Base-by-base conservation (phyloP, 2,797 vertebrate genomes). In the Gymnocypris eckloni region DNA sequence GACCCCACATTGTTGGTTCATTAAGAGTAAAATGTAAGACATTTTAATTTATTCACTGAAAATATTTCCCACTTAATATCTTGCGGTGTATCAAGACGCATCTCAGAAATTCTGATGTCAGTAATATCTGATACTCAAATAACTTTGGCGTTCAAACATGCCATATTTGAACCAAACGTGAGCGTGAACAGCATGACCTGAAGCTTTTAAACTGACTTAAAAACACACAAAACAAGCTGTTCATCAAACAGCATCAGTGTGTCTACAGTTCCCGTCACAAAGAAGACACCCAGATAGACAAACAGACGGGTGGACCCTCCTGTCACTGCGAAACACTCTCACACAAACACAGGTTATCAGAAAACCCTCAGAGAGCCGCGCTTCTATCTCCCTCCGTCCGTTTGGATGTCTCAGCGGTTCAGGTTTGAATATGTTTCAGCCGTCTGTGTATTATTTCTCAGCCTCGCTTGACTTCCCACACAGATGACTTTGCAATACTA, bases 241-340 rank as follows among this genome's bases (percentile, higher is more conserved):
- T 75, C 73, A 39, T 77, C 73, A 77, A 70, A 82, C 82, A 66
- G 18, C 85, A 85, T 78, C 91, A 86, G 86, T 90, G 88, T 89
- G 82, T 90, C 54, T 90, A 89, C 89, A 89, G 90, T 89, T 59
- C 75, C 89, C 83, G 83, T 90, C 88, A 86, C 92, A 89, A 83
- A 90, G 86, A 90, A 77, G 76, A 91, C 90, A 91, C 92, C 93
- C 88, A 66, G 79, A 1, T 83, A 93, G 94, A 95, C 93, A 94
- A 94, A 95, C 91, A 94, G 92, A 94, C 87, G 52, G 88, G 84
- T 86, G 79, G 43, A 56, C 72, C 56, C 75, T 70, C 52, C 54
- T 59, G 69, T 41, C 59, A 78, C 71, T 12, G 80, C 67, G 22
- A 79, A 59, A 69, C 56, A 39, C 76, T 37, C 66, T 22, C 73